phyloP scores from a whole-genome alignment of 1,140 invertebrate species.

The Aphaenogaster ashmeadi region DNA sequence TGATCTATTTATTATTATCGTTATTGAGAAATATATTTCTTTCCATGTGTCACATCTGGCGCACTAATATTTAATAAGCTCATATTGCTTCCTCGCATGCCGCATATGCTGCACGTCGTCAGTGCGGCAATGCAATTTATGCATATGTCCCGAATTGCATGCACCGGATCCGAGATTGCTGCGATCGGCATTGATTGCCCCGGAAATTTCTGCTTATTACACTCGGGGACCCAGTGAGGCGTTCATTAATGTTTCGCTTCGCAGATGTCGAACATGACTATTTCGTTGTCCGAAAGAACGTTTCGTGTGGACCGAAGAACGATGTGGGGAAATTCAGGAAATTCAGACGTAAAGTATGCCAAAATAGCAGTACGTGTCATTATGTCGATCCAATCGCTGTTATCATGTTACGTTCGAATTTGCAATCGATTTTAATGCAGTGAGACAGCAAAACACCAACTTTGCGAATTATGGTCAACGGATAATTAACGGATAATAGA shows the following conservation, averaged over 20 bases:
- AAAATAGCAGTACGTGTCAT: not conserved
- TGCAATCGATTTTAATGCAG: not conserved
- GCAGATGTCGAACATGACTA: slow-evolving; percentile 35
- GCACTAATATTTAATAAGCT: slow-evolving; percentile 31
- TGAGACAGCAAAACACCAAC: not conserved
- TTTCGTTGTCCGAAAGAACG: slow-evolving; percentile 25
- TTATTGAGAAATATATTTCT: not conserved
- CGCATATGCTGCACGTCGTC: not conserved
- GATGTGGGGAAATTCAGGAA: not conserved
- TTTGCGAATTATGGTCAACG: slow-evolving; percentile 16
- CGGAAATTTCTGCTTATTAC: slow-evolving; percentile 61
- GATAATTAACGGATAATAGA: slow-evolving; percentile 74
- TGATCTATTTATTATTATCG: not conserved
- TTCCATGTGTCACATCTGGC: not conserved
- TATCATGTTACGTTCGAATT: not conserved
- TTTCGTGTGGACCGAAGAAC: not conserved
- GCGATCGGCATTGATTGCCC: slow-evolving; percentile 54
- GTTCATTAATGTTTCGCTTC: slow-evolving; percentile 40
- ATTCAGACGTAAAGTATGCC: not conserved
- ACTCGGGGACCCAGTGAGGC: slow-evolving; percentile 1
- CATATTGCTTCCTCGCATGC: slow-evolving; percentile 5
- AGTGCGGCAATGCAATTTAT: slow-evolving; percentile 28
- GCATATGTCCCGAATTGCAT: slow-evolving; percentile 47
- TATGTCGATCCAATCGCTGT: not conserved
- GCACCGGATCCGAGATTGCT: slow-evolving; percentile 48